A percentile compares a stretch with the other conserved stretches of the same genome.
Evolutionary conservation across 2,888 invertebrate genomes (phyloP).

Genomic region (Nyleta sp.): DNA sequence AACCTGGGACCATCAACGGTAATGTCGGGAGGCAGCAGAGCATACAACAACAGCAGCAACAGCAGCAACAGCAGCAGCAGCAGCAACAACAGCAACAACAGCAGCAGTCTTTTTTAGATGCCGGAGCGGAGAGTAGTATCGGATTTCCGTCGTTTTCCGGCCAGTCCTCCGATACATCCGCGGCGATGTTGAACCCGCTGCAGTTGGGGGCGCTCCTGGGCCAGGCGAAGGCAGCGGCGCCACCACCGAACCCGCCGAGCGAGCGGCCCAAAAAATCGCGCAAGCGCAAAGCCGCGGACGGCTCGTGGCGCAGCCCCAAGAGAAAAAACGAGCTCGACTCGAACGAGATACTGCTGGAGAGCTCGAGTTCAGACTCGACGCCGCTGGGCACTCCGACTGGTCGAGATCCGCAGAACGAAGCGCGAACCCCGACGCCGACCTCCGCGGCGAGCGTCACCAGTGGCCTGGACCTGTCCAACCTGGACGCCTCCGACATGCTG

Average conservation of each 20-base stretch:
- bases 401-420: conserved; percentile 82
- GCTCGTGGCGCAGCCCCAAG: conserved; percentile 86
- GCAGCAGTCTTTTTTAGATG: conserved; percentile 83
- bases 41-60: conserved; percentile 70
- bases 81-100: conserved; percentile 73
- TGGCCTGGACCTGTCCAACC: conserved; percentile 85
- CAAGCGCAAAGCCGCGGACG: conserved; percentile 86
- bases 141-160: conserved; percentile 83
- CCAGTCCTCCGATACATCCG: conserved; percentile 80
- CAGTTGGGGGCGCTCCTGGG: conserved; percentile 78
- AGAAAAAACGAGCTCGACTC: conserved; percentile 83
- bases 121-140: conserved; percentile 83
- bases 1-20: conserved; percentile 78
- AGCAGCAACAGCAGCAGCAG: conserved; percentile 78
- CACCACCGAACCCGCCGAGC: conserved; percentile 69
- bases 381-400: conserved; percentile 84
- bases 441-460: conserved; percentile 77
- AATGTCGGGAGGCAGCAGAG: conserved; percentile 73
- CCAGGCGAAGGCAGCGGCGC: conserved; percentile 69
- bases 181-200: conserved; percentile 79
- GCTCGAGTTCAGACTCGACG: conserved; percentile 86
- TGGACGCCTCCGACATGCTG: conserved; percentile 86
- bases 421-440: conserved; percentile 83
- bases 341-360: conserved; percentile 85
- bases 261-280: conserved; percentile 84